A percentile compares a stretch with the other conserved stretches of the same genome.
Conservation (phyloP, 2,797 vertebrate species). For the Cryptoprocta ferox region DNA sequence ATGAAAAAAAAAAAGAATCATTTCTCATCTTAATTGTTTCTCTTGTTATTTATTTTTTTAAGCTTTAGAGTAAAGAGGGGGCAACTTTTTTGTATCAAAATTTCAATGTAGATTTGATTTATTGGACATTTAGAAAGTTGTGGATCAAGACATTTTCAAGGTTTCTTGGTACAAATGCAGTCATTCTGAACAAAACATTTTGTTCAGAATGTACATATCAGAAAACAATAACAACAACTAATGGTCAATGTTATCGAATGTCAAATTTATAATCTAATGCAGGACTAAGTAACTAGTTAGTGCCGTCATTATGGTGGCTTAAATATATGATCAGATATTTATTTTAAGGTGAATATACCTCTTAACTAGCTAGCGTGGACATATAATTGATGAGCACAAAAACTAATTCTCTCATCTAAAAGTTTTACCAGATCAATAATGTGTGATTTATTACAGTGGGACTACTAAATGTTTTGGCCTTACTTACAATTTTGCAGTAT, state of each 20-base stretch:
- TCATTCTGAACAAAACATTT: background rate
- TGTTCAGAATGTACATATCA: background rate
- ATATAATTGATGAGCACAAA: background rate
- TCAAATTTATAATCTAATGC: background rate
- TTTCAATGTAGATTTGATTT: background rate
- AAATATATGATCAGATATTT: background rate
- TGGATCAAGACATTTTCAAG: background rate
- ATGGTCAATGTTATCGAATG: background rate
- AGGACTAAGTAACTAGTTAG: background rate
- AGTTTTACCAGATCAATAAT: background rate
- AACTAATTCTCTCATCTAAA: background rate
- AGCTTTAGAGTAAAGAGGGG: background rate
- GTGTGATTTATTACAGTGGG: background rate
- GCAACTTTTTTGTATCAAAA: background rate
- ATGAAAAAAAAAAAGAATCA: background rate
- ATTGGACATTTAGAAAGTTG: background rate
- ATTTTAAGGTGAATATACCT: background rate
- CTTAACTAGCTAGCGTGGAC: background rate
- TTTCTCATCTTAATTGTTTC: background rate
- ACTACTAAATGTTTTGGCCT: background rate
- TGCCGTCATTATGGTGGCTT: background rate
- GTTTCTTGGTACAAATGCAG: background rate
- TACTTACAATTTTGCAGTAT: background rate
- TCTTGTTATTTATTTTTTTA: background rate
- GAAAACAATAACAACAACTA: background rate